These are phyloP conservation scores for Oreocharis arfaki DNA, from an alignment of 2,113 vertebrate genomes.

Conservation along the genomic window DNA sequence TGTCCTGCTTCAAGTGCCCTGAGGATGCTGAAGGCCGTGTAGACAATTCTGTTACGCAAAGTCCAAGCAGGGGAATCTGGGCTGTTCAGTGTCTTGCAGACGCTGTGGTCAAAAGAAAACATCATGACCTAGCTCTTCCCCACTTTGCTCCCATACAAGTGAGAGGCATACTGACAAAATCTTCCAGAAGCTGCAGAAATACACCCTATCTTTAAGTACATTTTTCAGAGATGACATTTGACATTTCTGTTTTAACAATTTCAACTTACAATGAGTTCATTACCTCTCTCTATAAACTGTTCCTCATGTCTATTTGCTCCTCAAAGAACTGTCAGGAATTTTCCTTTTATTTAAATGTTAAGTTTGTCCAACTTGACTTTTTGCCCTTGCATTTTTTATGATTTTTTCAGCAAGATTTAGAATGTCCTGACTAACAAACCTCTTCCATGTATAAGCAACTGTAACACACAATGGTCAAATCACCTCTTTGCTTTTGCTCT, in stretches of 20 bases:
- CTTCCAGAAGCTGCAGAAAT: background rate
- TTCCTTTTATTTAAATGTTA: background rate
- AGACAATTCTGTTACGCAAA: background rate
- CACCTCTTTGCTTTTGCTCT: background rate
- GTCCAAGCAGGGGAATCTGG: accelerated
- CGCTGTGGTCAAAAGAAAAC: background rate
- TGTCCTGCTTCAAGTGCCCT: background rate
- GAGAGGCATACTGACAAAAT: background rate
- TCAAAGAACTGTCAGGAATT: background rate
- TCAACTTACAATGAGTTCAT: background rate
- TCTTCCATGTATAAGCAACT: background rate
- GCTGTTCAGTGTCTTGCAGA: background rate
- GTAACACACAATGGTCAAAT: background rate
- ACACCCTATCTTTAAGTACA: background rate
- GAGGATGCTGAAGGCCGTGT: background rate
- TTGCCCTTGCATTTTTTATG: background rate
- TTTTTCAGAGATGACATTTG: background rate
- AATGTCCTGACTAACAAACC: background rate
- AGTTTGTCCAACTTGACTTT: background rate
- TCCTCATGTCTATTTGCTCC: background rate
- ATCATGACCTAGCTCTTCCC: background rate
- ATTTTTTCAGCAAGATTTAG: background rate
- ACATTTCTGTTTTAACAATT: background rate
- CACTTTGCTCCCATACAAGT: background rate
- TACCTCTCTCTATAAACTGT: background rate